Evolutionary conservation across 2,888 invertebrate species (phyloP).

Genomic region (Melanophora roralis): DNA sequence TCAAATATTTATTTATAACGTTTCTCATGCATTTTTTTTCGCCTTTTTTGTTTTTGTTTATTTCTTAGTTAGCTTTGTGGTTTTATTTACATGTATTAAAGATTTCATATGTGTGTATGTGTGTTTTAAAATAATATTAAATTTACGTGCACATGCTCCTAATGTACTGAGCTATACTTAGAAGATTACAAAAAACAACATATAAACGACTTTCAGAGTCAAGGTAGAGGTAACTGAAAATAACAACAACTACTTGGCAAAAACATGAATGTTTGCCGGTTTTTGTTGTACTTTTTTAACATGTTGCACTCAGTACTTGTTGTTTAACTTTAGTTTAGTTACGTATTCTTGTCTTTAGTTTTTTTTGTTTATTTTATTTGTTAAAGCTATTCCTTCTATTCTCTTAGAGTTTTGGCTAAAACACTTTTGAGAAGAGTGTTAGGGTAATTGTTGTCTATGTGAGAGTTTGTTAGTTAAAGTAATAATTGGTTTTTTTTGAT

Average conservation of each 20-base stretch:
- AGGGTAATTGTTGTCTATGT: background rate
- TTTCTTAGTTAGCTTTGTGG: slow-evolving; percentile 3
- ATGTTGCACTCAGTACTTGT: slow-evolving; percentile 40
- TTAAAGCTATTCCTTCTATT: background rate
- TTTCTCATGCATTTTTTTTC: slow-evolving; percentile 71
- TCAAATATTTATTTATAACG: slow-evolving; percentile 69
- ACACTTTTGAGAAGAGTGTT: slow-evolving; percentile 36
- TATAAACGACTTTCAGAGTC: slow-evolving; percentile 72
- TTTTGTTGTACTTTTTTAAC: slow-evolving; percentile 51
- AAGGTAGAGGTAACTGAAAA: slow-evolving; percentile 75
- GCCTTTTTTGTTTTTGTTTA: slow-evolving; percentile 48
- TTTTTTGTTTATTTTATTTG: slow-evolving; percentile 8
- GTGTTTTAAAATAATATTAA: background rate
- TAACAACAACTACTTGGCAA: slow-evolving; percentile 11
- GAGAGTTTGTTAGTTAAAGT: slow-evolving; percentile 66
- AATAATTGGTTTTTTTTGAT: slow-evolving; percentile 66
- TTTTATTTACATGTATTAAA: background rate
- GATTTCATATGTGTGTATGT: slow-evolving; percentile 7
- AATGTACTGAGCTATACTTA: slow-evolving; percentile 1
- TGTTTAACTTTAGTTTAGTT: slow-evolving; percentile 33
- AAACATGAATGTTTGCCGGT: slow-evolving; percentile 43
- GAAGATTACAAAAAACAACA: slow-evolving; percentile 1
- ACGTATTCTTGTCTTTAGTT: background rate
- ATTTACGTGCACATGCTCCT: background rate
- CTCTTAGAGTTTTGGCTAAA: background rate